Base-by-base conservation (phyloP, 2,888 invertebrate species). In the Tiphia femorata region DNA sequence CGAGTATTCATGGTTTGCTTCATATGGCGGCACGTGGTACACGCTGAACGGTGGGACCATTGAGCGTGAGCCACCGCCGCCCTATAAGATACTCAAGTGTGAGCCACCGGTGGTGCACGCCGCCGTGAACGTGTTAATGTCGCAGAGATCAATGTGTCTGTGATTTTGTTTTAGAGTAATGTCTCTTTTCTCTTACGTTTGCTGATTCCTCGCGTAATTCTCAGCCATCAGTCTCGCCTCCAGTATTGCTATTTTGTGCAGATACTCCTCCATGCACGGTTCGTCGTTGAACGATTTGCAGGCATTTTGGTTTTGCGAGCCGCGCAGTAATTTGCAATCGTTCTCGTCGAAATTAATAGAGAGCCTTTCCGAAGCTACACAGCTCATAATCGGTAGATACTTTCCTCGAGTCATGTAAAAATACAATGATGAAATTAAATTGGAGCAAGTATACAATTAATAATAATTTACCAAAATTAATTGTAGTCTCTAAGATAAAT, bases 381-480 rank as follows among this genome's bases (percentile, higher is more conserved):
- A 37, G 14, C 2, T 17, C 17, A 37, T 5, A 37, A 12, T 19
- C 17, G 37, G 19, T 17, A 37, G 19, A 37, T 37, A 37, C 37
- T 37, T 37, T 37, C 7, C 37, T 2, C 37, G 19, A 37, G 8
- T 25, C 8, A n/a, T n/a, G n/a, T n/a, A n/a, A n/a, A 3, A n/a
- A 4, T 33, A 33, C n/a, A 33, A 14, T 3, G 17, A 37, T 10
- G 7, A 37, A 37, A 8, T 33, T 4, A 19, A 37, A 17, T 37
- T 17, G 14, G 21, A 17, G 8, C 37, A 17, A 40, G n/a, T 17
- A 38, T 4, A 29, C 19, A 29, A 17, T 6, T 14, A 1, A 12
- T 25, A 37, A 35, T 25, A 35, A 48, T 48, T 7, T 35, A 16
- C 10, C 23, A 37, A 16, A 44, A n/a, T n/a, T n/a, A n/a, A n/a